These are phyloP conservation scores for Phyto melanocephala DNA, from an alignment of 2,888 invertebrate species.

Conservation along the genomic window DNA sequence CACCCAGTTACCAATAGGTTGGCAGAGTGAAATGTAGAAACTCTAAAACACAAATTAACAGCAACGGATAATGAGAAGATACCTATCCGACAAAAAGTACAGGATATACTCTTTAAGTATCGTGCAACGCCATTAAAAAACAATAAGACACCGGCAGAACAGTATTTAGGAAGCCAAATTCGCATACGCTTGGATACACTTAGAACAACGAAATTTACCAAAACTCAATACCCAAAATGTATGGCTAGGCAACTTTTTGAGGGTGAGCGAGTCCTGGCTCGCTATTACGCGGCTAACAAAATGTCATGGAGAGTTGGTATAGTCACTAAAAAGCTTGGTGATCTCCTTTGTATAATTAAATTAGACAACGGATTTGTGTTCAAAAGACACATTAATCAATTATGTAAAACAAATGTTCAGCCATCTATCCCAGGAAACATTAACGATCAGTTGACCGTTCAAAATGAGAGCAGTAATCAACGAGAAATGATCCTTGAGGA, in stretches of 20 bases:
- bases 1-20: too few species aligned
- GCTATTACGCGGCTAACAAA: too few species aligned
- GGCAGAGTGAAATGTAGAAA: background rate
- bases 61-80: too few species aligned
- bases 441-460: background rate
- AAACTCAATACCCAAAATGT: background rate
- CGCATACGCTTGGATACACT: constrained; percentile 7
- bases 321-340: background rate
- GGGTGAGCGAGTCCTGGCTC: background rate
- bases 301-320: too few species aligned
- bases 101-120: constrained; percentile 38
- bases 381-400: constrained; percentile 17
- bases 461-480: background rate
- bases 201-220: background rate
- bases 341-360: background rate
- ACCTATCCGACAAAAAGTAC: too few species aligned
- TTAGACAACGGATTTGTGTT: constrained; percentile 1
- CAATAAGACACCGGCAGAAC: constrained; percentile 53
- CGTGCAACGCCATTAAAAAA: constrained; percentile 42
- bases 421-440: background rate
- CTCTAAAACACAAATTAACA: background rate
- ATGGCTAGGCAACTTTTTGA: background rate
- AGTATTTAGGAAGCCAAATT: constrained; percentile 31
- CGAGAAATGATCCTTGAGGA: background rate
- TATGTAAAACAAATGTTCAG: background rate